Conservation (phyloP, 2,797 vertebrate genomes). For the Sparus aurata region DNA sequence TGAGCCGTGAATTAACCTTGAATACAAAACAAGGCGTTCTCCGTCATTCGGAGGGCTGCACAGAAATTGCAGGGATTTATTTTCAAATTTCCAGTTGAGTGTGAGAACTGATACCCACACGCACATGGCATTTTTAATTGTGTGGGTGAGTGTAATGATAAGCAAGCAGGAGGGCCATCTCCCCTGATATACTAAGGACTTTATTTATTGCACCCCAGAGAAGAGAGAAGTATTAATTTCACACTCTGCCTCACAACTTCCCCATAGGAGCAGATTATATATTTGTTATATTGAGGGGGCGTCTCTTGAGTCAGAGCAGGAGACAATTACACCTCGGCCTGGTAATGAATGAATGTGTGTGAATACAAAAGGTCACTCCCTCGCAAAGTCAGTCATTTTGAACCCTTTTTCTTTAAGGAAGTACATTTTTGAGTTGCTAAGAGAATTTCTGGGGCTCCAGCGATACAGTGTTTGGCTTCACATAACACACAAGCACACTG, state of each 20-base stretch:
- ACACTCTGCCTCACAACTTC: slow-evolving; percentile 76
- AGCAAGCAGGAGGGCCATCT: slow-evolving; percentile 51
- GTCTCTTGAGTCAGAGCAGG: slow-evolving; percentile 55
- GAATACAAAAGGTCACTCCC: slow-evolving; percentile 63
- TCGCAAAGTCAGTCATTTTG: slow-evolving; percentile 46
- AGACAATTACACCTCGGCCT: slow-evolving; percentile 70
- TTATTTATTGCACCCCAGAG: slow-evolving; percentile 73
- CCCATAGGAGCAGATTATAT: slow-evolving; percentile 63
- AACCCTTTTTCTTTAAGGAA: slow-evolving; percentile 28
- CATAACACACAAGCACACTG: background rate
- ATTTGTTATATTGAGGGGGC: slow-evolving; percentile 69
- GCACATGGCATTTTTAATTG: slow-evolving; percentile 55
- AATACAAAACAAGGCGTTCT: slow-evolving; percentile 21
- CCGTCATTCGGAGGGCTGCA: slow-evolving; percentile 6
- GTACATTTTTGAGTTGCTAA: slow-evolving; percentile 3
- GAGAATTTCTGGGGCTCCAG: background rate
- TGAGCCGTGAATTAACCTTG: slow-evolving; percentile 33
- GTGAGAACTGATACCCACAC: slow-evolving; percentile 51
- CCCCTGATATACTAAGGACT: slow-evolving; percentile 59
- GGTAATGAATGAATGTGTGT: slow-evolving; percentile 60
- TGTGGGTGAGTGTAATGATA: slow-evolving; percentile 62
- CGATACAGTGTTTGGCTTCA: background rate
- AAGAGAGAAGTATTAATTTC: slow-evolving; percentile 77
- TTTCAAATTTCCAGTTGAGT: slow-evolving; percentile 50
- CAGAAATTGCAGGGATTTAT: slow-evolving; percentile 50